These are phyloP conservation scores for Poliocrania exsul DNA, from an alignment of 2,797 vertebrate genomes.

Conservation along the genomic window DNA sequence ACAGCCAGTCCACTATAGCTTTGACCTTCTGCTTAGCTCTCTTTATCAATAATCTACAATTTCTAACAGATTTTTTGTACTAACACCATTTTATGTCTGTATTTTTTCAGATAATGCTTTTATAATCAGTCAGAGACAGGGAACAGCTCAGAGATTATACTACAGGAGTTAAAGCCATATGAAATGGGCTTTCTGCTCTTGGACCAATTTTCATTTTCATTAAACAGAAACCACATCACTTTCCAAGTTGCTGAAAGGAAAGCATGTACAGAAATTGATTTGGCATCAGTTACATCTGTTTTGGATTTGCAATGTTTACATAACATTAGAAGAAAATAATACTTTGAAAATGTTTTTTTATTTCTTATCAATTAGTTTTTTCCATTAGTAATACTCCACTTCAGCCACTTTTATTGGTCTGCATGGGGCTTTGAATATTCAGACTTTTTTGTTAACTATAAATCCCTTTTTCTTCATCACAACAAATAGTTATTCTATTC, in stretches of 20 bases:
- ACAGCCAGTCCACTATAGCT: neutral
- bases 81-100: neutral
- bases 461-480: neutral
- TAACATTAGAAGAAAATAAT: conserved; percentile 61
- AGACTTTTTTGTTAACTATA: neutral
- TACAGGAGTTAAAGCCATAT: neutral
- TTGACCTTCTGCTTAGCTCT: neutral
- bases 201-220: conserved; percentile 65
- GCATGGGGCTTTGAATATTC: neutral
- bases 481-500: neutral
- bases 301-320: conserved; percentile 69
- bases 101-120: conserved; percentile 12
- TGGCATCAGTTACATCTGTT: conserved; percentile 61
- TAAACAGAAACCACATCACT: conserved; percentile 60
- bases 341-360: conserved; percentile 32
- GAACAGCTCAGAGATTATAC: conserved; percentile 32
- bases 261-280: conserved; percentile 37
- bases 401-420: neutral
- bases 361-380: conserved; percentile 30
- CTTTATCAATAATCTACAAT: neutral
- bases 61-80: neutral
- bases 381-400: neutral
- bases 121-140: neutral
- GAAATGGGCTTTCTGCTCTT: conserved; percentile 30
- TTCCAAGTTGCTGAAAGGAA: conserved; percentile 59